A percentile compares a stretch with the other conserved stretches of the same genome.
Evolutionary conservation across 2,113 vertebrate genomes (phyloP).

Genomic region (Myxocyprinus asiaticus): DNA sequence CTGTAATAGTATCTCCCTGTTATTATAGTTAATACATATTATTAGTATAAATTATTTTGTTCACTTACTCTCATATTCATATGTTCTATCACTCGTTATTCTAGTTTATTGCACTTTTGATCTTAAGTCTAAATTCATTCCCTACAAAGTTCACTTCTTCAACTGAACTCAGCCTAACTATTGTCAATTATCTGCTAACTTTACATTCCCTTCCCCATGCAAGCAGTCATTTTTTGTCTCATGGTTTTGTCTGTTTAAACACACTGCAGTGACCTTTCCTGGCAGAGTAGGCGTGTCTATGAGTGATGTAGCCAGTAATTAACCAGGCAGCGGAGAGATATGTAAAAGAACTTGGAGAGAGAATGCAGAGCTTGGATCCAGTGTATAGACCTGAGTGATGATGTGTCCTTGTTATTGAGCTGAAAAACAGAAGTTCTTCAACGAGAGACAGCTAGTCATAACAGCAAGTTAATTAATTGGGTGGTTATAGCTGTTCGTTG

Average conservation of each 20-base stretch:
- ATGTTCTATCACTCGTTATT: too few species aligned
- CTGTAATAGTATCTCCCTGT: too few species aligned
- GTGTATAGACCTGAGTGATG: neutral
- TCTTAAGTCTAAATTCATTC: too few species aligned
- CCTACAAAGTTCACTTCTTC: too few species aligned
- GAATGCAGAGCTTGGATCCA: neutral
- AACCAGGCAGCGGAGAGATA: neutral
- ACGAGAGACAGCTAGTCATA: slow-evolving; percentile 9
- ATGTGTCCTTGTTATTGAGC: slow-evolving; percentile 8
- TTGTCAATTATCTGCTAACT: too few species aligned
- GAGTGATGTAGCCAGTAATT: slow-evolving; percentile 28
- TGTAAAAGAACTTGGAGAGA: neutral
- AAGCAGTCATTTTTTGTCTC: too few species aligned
- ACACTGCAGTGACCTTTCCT: slow-evolving; percentile 27
- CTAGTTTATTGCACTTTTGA: too few species aligned
- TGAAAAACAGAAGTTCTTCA: neutral
- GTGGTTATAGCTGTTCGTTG: neutral
- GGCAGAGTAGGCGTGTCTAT: neutral
- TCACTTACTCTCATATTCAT: too few species aligned
- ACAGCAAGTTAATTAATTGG: neutral
- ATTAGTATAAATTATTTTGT: too few species aligned
- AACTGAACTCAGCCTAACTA: too few species aligned
- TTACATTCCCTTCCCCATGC: too few species aligned
- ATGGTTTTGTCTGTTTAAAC: slow-evolving; percentile 4
- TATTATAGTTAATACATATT: too few species aligned